These are phyloP conservation scores for Rhincodon typus DNA, from an alignment of 2,797 vertebrate genomes.

Conservation along the genomic window DNA sequence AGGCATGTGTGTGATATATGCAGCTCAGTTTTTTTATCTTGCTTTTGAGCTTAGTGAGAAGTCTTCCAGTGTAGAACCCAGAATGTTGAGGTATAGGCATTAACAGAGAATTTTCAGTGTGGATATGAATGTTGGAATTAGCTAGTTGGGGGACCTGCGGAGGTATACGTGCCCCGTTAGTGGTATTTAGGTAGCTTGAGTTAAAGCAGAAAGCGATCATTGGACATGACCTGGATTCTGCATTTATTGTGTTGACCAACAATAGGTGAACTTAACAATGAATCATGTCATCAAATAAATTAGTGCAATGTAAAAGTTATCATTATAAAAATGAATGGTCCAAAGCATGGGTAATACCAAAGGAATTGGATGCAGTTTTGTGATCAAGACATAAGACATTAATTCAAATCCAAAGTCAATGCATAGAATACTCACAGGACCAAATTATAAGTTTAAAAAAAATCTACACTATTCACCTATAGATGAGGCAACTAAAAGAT, in stretches of 20 bases:
- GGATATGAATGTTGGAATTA: not conserved
- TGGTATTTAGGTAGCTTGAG: not conserved
- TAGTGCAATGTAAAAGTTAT: not conserved
- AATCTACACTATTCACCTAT: not conserved
- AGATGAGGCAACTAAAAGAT: not conserved
- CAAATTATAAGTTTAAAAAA: not conserved
- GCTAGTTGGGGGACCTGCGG: not conserved
- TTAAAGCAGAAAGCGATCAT: too few species aligned
- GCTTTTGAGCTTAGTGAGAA: not conserved
- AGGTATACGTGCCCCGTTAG: not conserved
- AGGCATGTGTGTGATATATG: not conserved
- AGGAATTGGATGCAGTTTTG: not conserved
- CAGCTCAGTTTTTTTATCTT: not conserved
- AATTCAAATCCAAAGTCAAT: not conserved
- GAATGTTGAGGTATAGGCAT: not conserved
- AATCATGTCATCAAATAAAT: not conserved
- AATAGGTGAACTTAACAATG: too few species aligned
- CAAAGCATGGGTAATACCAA: not conserved
- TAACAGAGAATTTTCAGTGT: too few species aligned
- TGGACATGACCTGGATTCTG: too few species aligned
- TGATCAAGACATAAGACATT: not conserved
- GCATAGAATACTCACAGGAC: not conserved
- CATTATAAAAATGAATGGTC: not conserved
- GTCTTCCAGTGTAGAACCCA: not conserved
- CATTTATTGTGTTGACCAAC: too few species aligned